Percentiles rank a stretch among this genome's conserved stretches.
Conservation (phyloP, 2,888 invertebrate genomes). For the Ennomos quercinarius region DNA sequence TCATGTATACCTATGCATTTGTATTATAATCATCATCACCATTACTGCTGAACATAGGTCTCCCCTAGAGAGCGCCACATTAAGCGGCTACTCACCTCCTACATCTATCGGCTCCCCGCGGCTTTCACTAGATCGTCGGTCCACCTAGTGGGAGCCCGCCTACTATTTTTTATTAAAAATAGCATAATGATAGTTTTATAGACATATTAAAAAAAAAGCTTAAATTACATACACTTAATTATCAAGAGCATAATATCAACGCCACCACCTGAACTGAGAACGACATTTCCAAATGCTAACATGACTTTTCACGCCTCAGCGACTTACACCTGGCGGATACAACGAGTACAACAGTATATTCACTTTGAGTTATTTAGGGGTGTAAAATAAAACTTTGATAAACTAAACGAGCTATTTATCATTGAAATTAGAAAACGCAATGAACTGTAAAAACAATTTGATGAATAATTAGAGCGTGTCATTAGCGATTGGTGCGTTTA, state of each 20-base stretch:
- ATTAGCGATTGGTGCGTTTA: constrained; percentile 8
- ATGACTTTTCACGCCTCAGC: constrained; percentile 56
- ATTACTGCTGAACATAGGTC: too few species aligned
- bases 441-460: constrained; percentile 40
- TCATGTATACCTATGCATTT: too few species aligned
- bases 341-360: constrained; percentile 36
- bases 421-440: constrained; percentile 38
- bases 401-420: constrained; percentile 22
- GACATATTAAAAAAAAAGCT: too few species aligned
- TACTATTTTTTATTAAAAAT: too few species aligned
- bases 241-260: constrained; percentile 25
- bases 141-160: too few species aligned
- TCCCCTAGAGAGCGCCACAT: too few species aligned
- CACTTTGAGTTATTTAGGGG: constrained; percentile 41
- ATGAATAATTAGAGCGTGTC: constrained; percentile 35
- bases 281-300: constrained; percentile 72
- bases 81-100: too few species aligned
- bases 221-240: constrained; percentile 2
- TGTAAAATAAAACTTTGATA: constrained; percentile 32
- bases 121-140: too few species aligned
- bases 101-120: too few species aligned
- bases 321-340: constrained; percentile 59
- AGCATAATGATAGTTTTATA: too few species aligned
- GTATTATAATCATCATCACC: too few species aligned
- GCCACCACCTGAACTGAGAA: constrained; percentile 23